Evolutionary conservation across 2,888 invertebrate genomes (phyloP), one percentile per base, ranked within the genome.

Genomic region (Deilephila porcellus): DNA sequence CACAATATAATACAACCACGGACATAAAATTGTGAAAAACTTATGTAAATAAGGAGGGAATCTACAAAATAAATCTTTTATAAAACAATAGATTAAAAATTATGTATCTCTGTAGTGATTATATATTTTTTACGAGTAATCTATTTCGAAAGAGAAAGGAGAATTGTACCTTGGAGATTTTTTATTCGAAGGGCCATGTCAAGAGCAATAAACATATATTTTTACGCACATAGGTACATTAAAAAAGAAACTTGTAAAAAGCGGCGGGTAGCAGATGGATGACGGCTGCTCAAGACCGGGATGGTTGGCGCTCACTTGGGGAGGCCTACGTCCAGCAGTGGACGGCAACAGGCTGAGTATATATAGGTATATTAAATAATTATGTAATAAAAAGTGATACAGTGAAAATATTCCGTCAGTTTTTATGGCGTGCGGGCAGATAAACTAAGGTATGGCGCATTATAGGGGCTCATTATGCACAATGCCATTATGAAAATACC

Each of bases 351-450:
- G n/a, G n/a, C n/a, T n/a, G n/a, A n/a, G n/a, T n/a, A n/a, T n/a
- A n/a, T n/a, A n/a, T n/a, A n/a, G n/a, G n/a, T n/a, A n/a, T n/a
- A 56, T 45, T 20, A 52, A 20, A 52, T 67, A 19, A 17, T 67
- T 45, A 25, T 52, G 25, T 45, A 63, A 63, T 37, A n/a, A 63
- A 45, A 67, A 67, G 17, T 52, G 62, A 62, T 34, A 64, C 59
- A 71, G 71, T 59, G 64, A 71, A 29, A 74, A 45, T 37, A 71
- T 64, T 74, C 34, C 32, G 11, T 45, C 63, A 71, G 59, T 20
- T 74, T 74, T 70, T 32, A 73, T 73, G 63, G 60, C 62, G 62
- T 76, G 76, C 76, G 76, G 76, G 76, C 71, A 71, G 74, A 76
- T 74, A 76, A 74, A n/a, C 19, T 14, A 67, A 71, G 32, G 45